Conservation (phyloP, 2,888 invertebrate genomes). For the Tetramorium bicarinatum region DNA sequence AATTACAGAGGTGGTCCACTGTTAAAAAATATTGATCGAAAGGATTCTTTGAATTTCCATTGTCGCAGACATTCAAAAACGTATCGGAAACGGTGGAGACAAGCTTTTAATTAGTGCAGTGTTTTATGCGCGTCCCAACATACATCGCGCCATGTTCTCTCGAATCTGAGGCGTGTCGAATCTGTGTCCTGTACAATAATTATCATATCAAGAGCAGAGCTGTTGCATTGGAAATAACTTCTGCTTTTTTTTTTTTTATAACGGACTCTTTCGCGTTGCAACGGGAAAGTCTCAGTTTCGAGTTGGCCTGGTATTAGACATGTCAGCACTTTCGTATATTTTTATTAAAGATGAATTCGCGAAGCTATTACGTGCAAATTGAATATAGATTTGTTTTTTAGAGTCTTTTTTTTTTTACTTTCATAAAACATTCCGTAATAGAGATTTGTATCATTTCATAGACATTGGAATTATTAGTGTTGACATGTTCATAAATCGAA, state of each 20-base stretch:
- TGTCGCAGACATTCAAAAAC: conserved; percentile 38
- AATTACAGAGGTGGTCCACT: conserved; percentile 80
- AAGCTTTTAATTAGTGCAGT: conserved; percentile 78
- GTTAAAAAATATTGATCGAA: conserved; percentile 65
- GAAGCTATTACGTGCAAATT: neutral
- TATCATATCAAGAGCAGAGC: neutral
- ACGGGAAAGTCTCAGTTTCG: conserved; percentile 62
- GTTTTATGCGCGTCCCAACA: conserved; percentile 79
- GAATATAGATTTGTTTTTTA: neutral
- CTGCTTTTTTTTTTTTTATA: neutral
- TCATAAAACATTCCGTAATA: neutral
- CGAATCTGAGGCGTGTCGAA: conserved; percentile 57
- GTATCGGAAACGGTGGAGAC: conserved; percentile 53
- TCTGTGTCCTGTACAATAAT: conserved; percentile 43
- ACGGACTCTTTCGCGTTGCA: conserved; percentile 13
- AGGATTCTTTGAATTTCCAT: conserved; percentile 47
- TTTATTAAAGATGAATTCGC: neutral
- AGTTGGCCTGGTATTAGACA: conserved; percentile 55
- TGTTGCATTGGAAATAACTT: neutral
- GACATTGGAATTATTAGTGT: conserved; percentile 13
- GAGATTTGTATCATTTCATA: neutral
- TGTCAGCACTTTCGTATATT: conserved; percentile 47
- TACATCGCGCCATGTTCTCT: conserved; percentile 50
- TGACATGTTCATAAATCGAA: conserved; percentile 41
- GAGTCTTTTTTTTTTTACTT: conserved; percentile 8